Evolutionary conservation across 2,113 vertebrate genomes (phyloP).

Genomic region (Sterna hirundo): DNA sequence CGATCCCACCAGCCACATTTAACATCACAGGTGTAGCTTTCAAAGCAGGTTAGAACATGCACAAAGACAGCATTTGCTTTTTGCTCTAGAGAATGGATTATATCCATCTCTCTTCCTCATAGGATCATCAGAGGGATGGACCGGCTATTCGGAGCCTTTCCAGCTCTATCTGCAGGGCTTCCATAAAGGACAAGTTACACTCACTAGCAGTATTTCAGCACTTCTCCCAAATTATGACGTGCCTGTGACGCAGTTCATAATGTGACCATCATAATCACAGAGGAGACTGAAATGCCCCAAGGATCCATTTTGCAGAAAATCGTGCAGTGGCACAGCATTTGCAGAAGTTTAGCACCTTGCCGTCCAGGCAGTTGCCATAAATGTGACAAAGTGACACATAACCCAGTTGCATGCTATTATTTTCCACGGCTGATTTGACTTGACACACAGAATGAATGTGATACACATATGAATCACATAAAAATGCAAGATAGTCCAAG

Average conservation of each 20-base stretch:
- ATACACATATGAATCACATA: background rate
- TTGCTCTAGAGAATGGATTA: background rate
- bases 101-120: accelerated
- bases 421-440: background rate
- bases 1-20: background rate
- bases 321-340: background rate
- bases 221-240: background rate
- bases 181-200: background rate
- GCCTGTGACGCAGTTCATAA: background rate
- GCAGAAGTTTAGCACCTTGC: background rate
- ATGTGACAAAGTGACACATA: background rate
- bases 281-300: background rate
- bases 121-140: background rate
- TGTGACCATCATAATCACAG: background rate
- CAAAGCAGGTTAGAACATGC: background rate
- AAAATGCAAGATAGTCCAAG: background rate
- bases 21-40: background rate
- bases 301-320: background rate
- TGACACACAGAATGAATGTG: background rate
- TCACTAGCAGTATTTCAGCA: background rate
- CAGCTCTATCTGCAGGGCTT: background rate
- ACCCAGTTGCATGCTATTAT: background rate
- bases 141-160: background rate
- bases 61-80: background rate
- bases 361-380: background rate